Percentiles rank a stretch among this genome's conserved stretches.
These are phyloP conservation scores for Sebastes aleutianus DNA, from an alignment of 2,797 vertebrate species.

Conservation along the genomic window DNA sequence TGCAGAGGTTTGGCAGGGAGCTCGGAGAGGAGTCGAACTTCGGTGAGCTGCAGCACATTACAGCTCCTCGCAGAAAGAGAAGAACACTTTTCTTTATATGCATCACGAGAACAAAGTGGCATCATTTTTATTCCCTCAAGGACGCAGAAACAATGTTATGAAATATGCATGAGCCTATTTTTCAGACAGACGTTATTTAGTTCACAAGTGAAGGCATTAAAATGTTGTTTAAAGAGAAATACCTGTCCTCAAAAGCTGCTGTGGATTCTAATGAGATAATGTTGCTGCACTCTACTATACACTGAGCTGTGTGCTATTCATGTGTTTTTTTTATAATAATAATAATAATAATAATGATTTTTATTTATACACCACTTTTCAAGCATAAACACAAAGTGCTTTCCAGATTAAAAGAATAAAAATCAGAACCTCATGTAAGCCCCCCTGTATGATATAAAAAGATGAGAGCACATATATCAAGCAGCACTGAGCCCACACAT, in stretches of 20 bases:
- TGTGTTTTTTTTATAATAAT: background rate
- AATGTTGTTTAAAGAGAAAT: slow-evolving; percentile 26
- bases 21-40: slow-evolving; percentile 97
- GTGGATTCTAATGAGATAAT: background rate
- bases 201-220: slow-evolving; percentile 2
- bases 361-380: too few species aligned
- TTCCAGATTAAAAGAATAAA: too few species aligned
- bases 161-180: slow-evolving; percentile 44
- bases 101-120: slow-evolving; percentile 17
- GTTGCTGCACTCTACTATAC: background rate
- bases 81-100: background rate
- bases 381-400: too few species aligned
- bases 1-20: slow-evolving; percentile 95
- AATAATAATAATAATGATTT: too few species aligned
- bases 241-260: background rate
- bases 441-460: too few species aligned
- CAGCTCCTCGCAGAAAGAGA: background rate
- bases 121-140: slow-evolving; percentile 22
- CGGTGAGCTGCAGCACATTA: slow-evolving; percentile 80
- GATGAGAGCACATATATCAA: too few species aligned
- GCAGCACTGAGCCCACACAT: too few species aligned
- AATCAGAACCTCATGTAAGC: too few species aligned
- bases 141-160: background rate
- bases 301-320: background rate
- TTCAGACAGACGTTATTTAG: slow-evolving; percentile 2